A percentile compares a stretch with the other conserved stretches of the same genome.
Evolutionary conservation across 2,113 vertebrate genomes (phyloP).

Genomic region (Salvator merianae): DNA sequence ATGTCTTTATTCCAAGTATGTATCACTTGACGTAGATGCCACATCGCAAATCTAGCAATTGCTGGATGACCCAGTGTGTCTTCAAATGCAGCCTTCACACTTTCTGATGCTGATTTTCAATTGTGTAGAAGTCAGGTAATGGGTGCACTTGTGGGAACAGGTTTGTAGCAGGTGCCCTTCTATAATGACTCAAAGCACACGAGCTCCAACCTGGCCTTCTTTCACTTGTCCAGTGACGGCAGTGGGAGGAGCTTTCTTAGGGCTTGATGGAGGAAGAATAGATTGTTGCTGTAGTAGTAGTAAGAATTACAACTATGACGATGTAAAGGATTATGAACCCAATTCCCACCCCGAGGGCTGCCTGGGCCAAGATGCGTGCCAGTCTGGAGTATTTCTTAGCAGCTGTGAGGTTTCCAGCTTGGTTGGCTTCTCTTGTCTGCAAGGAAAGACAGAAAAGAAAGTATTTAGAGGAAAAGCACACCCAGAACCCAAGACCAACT

Average conservation of each 20-base stretch:
- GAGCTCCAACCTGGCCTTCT: background rate
- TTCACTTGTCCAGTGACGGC: background rate
- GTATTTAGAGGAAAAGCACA: background rate
- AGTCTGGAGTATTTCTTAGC: conserved; percentile 35
- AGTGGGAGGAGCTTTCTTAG: background rate
- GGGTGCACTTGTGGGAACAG: background rate
- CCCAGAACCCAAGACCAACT: too few species aligned
- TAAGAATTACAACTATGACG: background rate
- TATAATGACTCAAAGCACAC: background rate
- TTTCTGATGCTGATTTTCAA: background rate
- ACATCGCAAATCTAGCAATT: background rate
- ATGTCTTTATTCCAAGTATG: too few species aligned
- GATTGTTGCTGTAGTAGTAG: accelerated
- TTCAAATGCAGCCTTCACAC: background rate
- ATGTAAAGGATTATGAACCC: conserved; percentile 16
- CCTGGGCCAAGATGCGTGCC: conserved; percentile 39
- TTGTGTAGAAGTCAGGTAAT: too few species aligned
- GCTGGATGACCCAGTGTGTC: too few species aligned
- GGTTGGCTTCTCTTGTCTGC: conserved; percentile 49
- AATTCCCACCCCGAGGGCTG: conserved; percentile 48
- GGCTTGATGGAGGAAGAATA: accelerated
- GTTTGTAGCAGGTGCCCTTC: background rate
- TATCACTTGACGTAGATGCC: background rate
- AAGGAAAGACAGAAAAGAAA: background rate
- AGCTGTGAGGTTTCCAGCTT: background rate